Percentiles rank a stretch among this genome's conserved stretches.
These are phyloP conservation scores for Drosophila kanekoi DNA, from an alignment of 2,888 invertebrate species.

Conservation along the genomic window DNA sequence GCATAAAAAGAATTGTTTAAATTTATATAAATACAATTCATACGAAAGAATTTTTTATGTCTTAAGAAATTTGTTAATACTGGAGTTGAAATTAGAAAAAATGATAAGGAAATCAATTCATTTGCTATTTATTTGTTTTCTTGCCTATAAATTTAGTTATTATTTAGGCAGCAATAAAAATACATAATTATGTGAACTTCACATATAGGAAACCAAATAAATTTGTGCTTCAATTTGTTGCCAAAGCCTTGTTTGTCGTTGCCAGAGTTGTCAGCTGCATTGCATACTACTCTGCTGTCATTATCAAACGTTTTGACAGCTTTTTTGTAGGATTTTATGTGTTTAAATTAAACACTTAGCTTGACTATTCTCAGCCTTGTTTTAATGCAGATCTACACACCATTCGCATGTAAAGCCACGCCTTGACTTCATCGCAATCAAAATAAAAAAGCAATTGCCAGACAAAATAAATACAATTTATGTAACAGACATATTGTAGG, in stretches of 20 bases:
- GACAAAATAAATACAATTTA: constrained; percentile 56
- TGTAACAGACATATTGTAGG: constrained; percentile 24
- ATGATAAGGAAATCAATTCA: no score
- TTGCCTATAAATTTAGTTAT: no score
- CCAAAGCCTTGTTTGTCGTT: neutral
- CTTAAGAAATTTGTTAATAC: no score
- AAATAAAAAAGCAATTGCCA: constrained; percentile 46
- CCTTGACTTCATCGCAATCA: constrained; percentile 22
- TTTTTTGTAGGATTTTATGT: neutral
- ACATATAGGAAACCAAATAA: no score
- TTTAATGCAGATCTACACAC: constrained; percentile 32
- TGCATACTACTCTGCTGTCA: constrained; percentile 23
- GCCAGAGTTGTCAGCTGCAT: constrained; percentile 36
- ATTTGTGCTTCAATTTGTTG: no score
- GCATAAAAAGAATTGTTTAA: no score
- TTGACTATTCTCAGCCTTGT: neutral
- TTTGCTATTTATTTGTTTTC: no score
- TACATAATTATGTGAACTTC: no score
- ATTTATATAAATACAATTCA: neutral
- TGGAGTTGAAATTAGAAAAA: no score
- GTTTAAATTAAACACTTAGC: constrained; percentile 13
- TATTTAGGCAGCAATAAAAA: no score
- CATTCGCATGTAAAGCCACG: constrained; percentile 37
- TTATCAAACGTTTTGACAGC: constrained; percentile 8
- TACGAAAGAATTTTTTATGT: no score